Percentiles rank a stretch among this genome's conserved stretches.
These are phyloP conservation scores for Drosophila ogumai DNA, from an alignment of 1,140 invertebrate species.

Conservation along the genomic window DNA sequence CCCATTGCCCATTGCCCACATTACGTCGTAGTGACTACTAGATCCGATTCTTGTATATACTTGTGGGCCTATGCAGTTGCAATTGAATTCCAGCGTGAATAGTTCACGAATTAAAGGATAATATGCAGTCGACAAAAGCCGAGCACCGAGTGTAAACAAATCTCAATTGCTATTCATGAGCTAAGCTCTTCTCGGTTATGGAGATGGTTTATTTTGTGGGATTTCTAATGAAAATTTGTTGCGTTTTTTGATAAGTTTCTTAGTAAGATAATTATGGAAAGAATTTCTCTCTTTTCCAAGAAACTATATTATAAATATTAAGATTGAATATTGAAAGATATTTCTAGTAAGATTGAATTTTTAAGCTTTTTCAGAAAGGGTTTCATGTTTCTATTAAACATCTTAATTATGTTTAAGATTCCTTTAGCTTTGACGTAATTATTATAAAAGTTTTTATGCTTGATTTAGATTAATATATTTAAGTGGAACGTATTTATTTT, in stretches of 20 bases:
- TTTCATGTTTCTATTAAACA: neutral
- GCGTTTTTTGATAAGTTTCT: neutral
- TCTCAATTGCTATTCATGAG: slow-evolving; percentile 62
- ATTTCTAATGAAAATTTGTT: slow-evolving; percentile 17
- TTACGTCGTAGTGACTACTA: slow-evolving; percentile 24
- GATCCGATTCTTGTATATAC: slow-evolving; percentile 18
- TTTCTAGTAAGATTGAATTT: neutral
- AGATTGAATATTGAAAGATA: too few relatives aligned
- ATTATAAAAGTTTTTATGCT: neutral
- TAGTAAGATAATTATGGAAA: neutral
- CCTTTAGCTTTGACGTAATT: neutral
- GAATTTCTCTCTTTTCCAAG: neutral
- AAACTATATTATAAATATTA: neutral
- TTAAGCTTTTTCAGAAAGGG: neutral
- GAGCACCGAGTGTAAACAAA: slow-evolving; percentile 48
- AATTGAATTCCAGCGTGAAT: slow-evolving; percentile 49
- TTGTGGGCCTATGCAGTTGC: slow-evolving; percentile 24
- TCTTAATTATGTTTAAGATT: neutral
- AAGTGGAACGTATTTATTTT: neutral
- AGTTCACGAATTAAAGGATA: slow-evolving; percentile 76
- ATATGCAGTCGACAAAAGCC: slow-evolving; percentile 54
- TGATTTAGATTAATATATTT: neutral
- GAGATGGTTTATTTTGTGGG: slow-evolving; percentile 19
- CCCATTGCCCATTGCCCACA: slow-evolving; percentile 21
- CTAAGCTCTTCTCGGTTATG: slow-evolving; percentile 14